A percentile compares a stretch with the other conserved stretches of the same genome.
These are phyloP conservation scores for Gephyroberyx darwinii DNA, from an alignment of 2,797 vertebrate species.

Conservation along the genomic window DNA sequence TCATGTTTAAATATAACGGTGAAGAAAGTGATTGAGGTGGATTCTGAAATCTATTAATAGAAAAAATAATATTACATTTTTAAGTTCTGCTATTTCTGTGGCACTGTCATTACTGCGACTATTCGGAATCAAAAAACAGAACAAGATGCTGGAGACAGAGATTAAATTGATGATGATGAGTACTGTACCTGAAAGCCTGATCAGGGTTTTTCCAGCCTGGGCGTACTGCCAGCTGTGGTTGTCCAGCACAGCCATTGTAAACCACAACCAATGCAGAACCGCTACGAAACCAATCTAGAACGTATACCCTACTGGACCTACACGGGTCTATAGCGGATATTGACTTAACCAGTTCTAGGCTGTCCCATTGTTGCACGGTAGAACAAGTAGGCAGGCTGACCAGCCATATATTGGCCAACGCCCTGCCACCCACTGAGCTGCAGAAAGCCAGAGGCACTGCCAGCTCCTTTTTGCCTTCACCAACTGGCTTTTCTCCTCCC, in stretches of 20 bases:
- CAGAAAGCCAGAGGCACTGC: slow-evolving; percentile 67
- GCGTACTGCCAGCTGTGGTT: slow-evolving; percentile 83
- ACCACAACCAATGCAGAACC: slow-evolving; percentile 39
- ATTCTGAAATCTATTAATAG: neutral
- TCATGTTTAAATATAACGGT: neutral
- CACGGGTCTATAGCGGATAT: neutral
- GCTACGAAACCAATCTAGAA: slow-evolving; percentile 15
- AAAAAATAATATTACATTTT: neutral
- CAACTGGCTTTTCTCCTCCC: slow-evolving; percentile 67
- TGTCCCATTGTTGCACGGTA: slow-evolving; percentile 33
- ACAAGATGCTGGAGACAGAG: neutral
- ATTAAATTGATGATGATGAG: slow-evolving; percentile 4
- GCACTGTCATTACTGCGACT: neutral
- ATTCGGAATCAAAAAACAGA: neutral
- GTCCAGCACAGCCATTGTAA: slow-evolving; percentile 77
- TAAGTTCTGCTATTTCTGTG: neutral
- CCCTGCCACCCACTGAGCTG: slow-evolving; percentile 67
- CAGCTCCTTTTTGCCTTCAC: slow-evolving; percentile 67
- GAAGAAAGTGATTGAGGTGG: too few species aligned
- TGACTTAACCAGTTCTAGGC: slow-evolving; percentile 4
- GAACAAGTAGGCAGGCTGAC: slow-evolving; percentile 35
- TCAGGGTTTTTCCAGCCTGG: slow-evolving; percentile 79
- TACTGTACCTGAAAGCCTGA: slow-evolving; percentile 81
- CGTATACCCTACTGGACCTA: slow-evolving; percentile 15
- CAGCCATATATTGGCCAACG: slow-evolving; percentile 62